A percentile compares a stretch with the other conserved stretches of the same genome.
These are phyloP conservation scores for Ammodytes dubius DNA, from an alignment of 2,113 vertebrate genomes.

Conservation along the genomic window DNA sequence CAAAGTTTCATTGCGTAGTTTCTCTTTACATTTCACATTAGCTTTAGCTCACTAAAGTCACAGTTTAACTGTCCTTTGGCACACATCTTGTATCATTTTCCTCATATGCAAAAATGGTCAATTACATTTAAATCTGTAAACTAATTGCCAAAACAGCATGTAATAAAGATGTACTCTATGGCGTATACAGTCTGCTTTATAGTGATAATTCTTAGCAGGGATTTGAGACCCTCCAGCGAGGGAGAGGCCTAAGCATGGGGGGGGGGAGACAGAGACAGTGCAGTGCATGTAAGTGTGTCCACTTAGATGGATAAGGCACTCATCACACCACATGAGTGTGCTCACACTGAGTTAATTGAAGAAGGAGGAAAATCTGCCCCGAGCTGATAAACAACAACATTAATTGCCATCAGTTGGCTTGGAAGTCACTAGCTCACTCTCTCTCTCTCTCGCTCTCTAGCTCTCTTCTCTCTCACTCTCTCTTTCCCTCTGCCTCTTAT, in stretches of 20 bases:
- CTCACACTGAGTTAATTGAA: slow-evolving; percentile 68
- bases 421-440: slow-evolving; percentile 34
- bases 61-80: not conserved
- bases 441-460: not conserved
- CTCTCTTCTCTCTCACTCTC: no score
- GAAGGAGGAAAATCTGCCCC: slow-evolving; percentile 59
- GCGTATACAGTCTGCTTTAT: not conserved
- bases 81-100: not conserved
- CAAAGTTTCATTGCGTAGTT: not conserved
- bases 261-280: slow-evolving; percentile 1
- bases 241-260: not conserved
- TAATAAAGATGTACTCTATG: not conserved
- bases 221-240: slow-evolving; percentile 3
- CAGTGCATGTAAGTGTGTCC: slow-evolving; percentile 33
- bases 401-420: slow-evolving; percentile 66
- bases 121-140: not conserved
- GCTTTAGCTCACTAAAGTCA: not conserved
- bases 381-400: slow-evolving; percentile 67
- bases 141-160: not conserved
- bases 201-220: not conserved
- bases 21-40: not conserved
- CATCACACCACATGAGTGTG: slow-evolving; percentile 63
- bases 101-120: not conserved
- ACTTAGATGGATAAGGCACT: slow-evolving; percentile 57
- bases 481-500: not conserved